Conservation (phyloP, 2,797 vertebrate genomes). For the Botia kubotai region DNA sequence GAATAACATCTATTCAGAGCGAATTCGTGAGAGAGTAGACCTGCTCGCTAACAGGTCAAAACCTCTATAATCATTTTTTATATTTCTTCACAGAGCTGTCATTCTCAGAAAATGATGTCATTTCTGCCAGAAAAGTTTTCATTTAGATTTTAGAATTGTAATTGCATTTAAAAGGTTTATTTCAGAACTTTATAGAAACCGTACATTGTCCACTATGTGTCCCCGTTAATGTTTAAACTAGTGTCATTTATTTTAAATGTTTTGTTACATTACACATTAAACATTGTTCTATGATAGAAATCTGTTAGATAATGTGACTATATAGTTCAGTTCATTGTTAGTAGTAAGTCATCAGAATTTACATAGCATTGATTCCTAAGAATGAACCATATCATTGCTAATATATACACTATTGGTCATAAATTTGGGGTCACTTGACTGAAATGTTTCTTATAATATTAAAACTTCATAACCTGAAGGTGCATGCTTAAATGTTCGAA, state of each 20-base stretch:
- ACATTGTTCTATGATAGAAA: too few species aligned
- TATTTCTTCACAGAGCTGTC: neutral
- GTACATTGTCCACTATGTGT: too few species aligned
- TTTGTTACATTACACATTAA: too few species aligned
- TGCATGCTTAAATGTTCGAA: too few species aligned
- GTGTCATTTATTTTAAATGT: too few species aligned
- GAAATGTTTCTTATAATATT: too few species aligned
- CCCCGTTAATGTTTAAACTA: too few species aligned
- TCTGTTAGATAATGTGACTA: too few species aligned
- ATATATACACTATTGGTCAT: too few species aligned
- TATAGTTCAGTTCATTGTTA: too few species aligned
- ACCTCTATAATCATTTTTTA: neutral
- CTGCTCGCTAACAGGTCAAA: conserved; percentile 83
- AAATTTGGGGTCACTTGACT: too few species aligned
- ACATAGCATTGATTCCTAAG: neutral
- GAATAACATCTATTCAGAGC: conserved; percentile 85
- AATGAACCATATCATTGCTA: neutral
- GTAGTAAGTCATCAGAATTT: neutral
- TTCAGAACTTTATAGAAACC: neutral
- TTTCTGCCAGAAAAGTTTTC: neutral
- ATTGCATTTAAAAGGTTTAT: neutral
- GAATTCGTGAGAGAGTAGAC: conserved; percentile 83
- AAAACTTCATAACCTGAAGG: too few species aligned
- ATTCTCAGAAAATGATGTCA: neutral
- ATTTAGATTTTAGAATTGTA: neutral